Evolutionary conservation across 2,888 invertebrate genomes (phyloP).

Genomic region (Lamellibrachia columna): DNA sequence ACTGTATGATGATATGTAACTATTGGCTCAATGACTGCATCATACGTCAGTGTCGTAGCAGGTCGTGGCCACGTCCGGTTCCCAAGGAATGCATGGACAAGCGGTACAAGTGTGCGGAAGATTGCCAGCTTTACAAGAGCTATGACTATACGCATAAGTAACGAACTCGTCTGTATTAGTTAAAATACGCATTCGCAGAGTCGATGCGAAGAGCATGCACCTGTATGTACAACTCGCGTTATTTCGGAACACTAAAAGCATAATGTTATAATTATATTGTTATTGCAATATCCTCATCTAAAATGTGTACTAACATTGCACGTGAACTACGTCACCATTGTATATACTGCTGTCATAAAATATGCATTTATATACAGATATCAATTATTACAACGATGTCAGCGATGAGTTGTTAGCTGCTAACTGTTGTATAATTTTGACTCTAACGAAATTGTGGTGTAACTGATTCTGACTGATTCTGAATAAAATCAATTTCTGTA

Average conservation of each 20-base stretch:
- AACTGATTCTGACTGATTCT: not conserved
- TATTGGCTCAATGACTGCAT: not conserved
- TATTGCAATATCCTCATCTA: not conserved
- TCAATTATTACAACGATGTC: not conserved
- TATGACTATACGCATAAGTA: not conserved
- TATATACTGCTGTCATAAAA: not conserved
- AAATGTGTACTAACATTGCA: not conserved
- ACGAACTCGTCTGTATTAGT: not conserved
- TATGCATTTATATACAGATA: not conserved
- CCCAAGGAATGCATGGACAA: not conserved
- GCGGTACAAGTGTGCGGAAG: not conserved
- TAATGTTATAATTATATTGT: not conserved
- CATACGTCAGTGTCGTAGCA: not conserved
- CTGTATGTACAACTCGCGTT: too few species aligned
- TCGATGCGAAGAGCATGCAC: not conserved
- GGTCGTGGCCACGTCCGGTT: not conserved
- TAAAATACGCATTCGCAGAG: not conserved
- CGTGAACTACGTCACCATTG: not conserved
- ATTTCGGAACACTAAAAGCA: not conserved
- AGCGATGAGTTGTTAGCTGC: not conserved
- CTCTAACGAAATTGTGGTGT: not conserved
- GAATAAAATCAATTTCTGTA: not conserved
- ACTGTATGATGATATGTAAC: conserved; percentile 2
- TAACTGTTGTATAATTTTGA: not conserved
- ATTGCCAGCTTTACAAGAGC: not conserved